Percentiles rank a stretch among this genome's conserved stretches.
Conservation (phyloP, 1,140 invertebrate species). For the Trichogramma pretiosum region DNA sequence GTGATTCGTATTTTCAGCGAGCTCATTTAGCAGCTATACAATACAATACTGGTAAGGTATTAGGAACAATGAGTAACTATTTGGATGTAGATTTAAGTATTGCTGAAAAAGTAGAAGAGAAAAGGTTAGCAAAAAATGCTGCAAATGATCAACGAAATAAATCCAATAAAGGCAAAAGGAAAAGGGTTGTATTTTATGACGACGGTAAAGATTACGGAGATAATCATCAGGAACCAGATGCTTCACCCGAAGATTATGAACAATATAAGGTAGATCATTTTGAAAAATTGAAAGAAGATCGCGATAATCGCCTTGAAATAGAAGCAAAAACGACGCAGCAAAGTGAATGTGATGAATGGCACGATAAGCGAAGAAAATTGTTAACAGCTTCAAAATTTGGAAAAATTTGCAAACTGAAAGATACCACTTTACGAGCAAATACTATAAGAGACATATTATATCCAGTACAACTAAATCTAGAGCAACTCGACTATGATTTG, state of each 20-base stretch:
- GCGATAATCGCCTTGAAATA: conserved; percentile 16
- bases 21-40: conserved; percentile 22
- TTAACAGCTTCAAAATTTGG: conserved; percentile 37
- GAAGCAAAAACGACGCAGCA: conserved; percentile 24
- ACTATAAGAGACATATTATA: conserved; percentile 25
- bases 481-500: conserved; percentile 24
- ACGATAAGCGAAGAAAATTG: conserved; percentile 21
- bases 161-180: not conserved
- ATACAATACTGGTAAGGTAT: conserved; percentile 21
- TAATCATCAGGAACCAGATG: conserved; percentile 1
- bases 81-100: not conserved
- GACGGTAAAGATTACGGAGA: conserved; percentile 7
- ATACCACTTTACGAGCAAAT: conserved; percentile 19
- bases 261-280: not conserved
- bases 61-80: not conserved
- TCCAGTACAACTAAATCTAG: conserved; percentile 15
- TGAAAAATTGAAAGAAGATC: conserved; percentile 5
- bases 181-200: not conserved
- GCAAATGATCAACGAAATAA: not conserved
- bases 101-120: not conserved
- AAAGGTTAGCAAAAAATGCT: not conserved
- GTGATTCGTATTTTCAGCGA: conserved; percentile 25
- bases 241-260: not conserved
- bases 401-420: conserved; percentile 24
- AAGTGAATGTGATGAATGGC: conserved; percentile 25